These are phyloP conservation scores for Ditula angustiorana DNA, from an alignment of 2,888 invertebrate species.

Conservation along the genomic window DNA sequence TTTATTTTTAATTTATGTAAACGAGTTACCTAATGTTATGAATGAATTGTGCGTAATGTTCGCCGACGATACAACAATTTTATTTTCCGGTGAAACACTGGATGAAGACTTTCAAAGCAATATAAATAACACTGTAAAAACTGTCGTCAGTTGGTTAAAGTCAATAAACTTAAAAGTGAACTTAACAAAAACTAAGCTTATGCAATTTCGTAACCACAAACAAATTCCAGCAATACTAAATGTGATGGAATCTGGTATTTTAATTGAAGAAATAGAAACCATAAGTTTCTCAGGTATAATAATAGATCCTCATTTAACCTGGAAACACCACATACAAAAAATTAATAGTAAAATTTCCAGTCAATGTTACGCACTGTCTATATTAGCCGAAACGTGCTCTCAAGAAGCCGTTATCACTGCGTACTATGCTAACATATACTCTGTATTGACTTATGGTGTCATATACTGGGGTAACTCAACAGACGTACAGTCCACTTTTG, in stretches of 20 bases:
- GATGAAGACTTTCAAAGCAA: neutral
- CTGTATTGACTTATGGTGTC: too few species aligned
- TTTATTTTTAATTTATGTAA: neutral
- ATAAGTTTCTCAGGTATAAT: too few species aligned
- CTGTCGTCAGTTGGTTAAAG: neutral
- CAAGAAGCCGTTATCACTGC: too few species aligned
- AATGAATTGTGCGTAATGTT: neutral
- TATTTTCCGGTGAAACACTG: neutral
- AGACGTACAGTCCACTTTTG: too few species aligned
- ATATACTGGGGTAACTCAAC: too few species aligned
- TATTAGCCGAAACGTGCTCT: too few species aligned
- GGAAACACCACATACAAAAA: neutral
- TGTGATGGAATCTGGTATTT: neutral
- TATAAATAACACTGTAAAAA: neutral
- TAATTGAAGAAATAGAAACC: neutral
- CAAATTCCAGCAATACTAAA: neutral
- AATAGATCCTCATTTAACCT: neutral
- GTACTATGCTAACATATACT: too few species aligned
- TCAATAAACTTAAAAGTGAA: neutral
- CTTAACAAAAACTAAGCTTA: neutral
- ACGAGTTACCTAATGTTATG: neutral
- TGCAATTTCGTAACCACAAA: neutral
- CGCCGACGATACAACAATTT: neutral
- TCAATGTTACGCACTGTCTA: neutral
- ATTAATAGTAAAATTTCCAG: neutral